Base-by-base conservation (phyloP, 2,113 vertebrate genomes). In the Pavo muticus region DNA sequence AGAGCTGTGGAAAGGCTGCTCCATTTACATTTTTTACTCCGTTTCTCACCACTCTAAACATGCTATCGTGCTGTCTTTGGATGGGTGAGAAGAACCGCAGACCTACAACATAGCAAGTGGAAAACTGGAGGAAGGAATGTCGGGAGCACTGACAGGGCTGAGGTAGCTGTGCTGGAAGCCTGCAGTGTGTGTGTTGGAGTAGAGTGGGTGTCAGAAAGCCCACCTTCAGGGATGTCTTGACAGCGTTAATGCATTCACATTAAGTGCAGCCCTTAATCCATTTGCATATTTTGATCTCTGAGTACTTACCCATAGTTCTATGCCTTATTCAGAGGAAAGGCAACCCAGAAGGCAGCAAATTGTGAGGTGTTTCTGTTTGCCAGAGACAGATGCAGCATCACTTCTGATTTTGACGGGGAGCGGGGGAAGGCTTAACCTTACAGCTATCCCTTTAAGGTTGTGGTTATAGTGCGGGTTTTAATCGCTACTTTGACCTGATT, bases 401-500 rank as follows among this genome's bases (percentile, higher is more conserved):
- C 47, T 57, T 74, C 27, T 60, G 48, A 3, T 93, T 87, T 57
- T 30, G 11, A 61, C 69, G 40, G 30, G 68, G 77, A 56, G n/a
- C 14, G 71, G 47, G 25, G 44, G 29, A 84, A 69, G 65, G 71
- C 82, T 96, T 80, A 24, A 70, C 57, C 67, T 32, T 61, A 80
- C 87, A 94, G 67, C 93, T 95, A 20, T 92, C 79, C 91, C 94
- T 96, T 94, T 93, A 95, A 96, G 93, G 32, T 45, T 88, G 93
- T 90, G 91, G 83, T 92, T 87, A 20, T 67, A 79, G 93, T n/a
- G 96, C 94, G 67, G 68, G 93, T 86, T 96, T 94, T 96, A 92
- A 96, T 97, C 84, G 1, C 89, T 79, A 3, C 88, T 92, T 95
- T 96, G 95, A 97, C 96, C 96, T 95, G 92, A 95, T 95, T 93